A percentile compares a stretch with the other conserved stretches of the same genome.
These are phyloP conservation scores for Sphenopsis melanotis DNA, from an alignment of 2,797 vertebrate genomes.

Conservation along the genomic window DNA sequence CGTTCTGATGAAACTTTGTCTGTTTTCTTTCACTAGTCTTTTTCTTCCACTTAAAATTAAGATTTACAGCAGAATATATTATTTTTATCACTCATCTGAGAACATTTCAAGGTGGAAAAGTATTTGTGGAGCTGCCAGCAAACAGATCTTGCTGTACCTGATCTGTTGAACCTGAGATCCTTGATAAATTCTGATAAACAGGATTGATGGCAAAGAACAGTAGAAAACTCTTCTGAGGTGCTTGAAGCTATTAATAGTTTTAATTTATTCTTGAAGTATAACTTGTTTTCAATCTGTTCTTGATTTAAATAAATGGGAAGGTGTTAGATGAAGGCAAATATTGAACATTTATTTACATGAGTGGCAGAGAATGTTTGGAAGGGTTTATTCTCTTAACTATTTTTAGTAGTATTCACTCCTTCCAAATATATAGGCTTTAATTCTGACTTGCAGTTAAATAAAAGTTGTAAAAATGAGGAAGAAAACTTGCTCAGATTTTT, in stretches of 20 bases:
- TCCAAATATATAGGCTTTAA: neutral
- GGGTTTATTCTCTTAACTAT: neutral
- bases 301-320: neutral
- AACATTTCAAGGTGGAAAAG: constrained; percentile 57
- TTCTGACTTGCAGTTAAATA: neutral
- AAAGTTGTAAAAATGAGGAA: neutral
- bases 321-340: neutral
- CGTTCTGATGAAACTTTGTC: constrained; percentile 3
- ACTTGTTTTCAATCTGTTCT: neutral
- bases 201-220: constrained; percentile 9
- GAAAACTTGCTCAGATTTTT: neutral
- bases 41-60: constrained; percentile 35
- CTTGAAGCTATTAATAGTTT: neutral
- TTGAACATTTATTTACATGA: neutral
- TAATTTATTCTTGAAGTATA: neutral
- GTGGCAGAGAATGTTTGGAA: neutral
- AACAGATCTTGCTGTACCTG: constrained; percentile 30
- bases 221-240: constrained; percentile 56
- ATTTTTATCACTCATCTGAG: constrained; percentile 16
- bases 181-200: constrained; percentile 51
- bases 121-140: constrained; percentile 60
- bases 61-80: constrained; percentile 19
- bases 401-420: neutral
- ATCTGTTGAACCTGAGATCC: constrained; percentile 44
- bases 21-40: constrained; percentile 28